Evolutionary conservation across 64 coral and sea anemone species (phyloP).

Genomic region (Actinia equina): DNA sequence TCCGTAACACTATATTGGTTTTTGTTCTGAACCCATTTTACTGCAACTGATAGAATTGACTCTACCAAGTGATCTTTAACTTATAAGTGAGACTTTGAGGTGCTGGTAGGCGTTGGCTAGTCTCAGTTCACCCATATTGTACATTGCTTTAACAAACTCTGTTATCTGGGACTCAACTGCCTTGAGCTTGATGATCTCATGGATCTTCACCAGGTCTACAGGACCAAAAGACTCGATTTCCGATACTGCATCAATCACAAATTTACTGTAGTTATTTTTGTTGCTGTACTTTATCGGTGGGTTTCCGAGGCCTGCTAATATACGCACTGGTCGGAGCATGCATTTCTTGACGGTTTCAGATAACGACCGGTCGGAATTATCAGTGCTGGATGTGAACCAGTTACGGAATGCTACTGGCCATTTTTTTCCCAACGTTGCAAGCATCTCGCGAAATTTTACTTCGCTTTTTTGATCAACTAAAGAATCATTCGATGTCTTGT

Average conservation of each 20-base stretch:
- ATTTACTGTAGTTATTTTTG: not conserved
- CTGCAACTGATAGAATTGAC: no score
- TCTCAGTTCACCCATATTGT: slow-evolving; percentile 22
- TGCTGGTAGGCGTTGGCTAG: slow-evolving; percentile 17
- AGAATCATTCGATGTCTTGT: not conserved
- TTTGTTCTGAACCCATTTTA: no score
- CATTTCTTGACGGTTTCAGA: slow-evolving; percentile 4
- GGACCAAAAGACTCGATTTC: not conserved
- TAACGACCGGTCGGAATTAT: not conserved
- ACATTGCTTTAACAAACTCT: slow-evolving; percentile 34
- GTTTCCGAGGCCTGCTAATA: not conserved
- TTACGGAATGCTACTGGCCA: slow-evolving; percentile 4
- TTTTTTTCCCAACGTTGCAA: not conserved
- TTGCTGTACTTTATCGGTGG: slow-evolving; percentile 15
- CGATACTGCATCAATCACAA: not conserved
- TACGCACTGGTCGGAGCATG: slow-evolving; percentile 1
- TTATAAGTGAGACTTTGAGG: not conserved
- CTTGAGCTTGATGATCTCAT: not conserved
- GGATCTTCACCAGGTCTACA: slow-evolving; percentile 10
- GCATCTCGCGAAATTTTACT: not conserved
- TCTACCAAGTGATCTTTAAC: not conserved
- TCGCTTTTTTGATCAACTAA: slow-evolving; percentile 18
- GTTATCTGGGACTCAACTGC: slow-evolving; percentile 11
- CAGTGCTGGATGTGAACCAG: not conserved
- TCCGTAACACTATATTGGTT: no score